phyloP scores from a whole-genome alignment of 2,113 vertebrate genomes.

The Gopherus evgoodei region DNA sequence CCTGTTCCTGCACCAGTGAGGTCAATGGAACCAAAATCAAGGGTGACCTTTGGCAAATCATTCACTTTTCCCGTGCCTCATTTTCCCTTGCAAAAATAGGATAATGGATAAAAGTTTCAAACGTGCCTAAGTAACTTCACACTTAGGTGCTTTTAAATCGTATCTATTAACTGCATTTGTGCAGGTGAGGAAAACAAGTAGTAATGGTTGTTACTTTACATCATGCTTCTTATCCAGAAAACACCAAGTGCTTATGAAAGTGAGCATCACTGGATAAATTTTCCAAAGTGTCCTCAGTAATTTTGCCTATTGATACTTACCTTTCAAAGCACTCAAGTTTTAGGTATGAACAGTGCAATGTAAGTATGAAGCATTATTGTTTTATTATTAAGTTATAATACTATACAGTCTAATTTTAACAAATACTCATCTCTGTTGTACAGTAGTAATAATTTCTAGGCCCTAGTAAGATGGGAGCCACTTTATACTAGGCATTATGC shows the following conservation, averaged over 20 bases:
- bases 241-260: neutral
- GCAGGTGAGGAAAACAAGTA: neutral
- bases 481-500: neutral
- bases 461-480: neutral
- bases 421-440: rapidly evolving
- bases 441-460: neutral
- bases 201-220: neutral
- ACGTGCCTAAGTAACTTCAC: neutral
- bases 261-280: neutral
- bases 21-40: neutral
- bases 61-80: neutral
- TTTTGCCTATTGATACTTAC: rapidly evolving
- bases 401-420: neutral
- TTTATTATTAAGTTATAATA: neutral
- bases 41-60: neutral
- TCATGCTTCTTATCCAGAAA: neutral
- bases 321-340: neutral
- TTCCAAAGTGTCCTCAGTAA: neutral
- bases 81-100: neutral
- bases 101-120: neutral
- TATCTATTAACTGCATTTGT: neutral
- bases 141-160: neutral
- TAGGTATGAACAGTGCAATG: neutral
- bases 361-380: neutral
- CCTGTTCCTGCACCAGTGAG: neutral